Base-by-base conservation (phyloP, 53 echinoderm and acorn worm genomes). In the Hippasteria phrygiana region DNA sequence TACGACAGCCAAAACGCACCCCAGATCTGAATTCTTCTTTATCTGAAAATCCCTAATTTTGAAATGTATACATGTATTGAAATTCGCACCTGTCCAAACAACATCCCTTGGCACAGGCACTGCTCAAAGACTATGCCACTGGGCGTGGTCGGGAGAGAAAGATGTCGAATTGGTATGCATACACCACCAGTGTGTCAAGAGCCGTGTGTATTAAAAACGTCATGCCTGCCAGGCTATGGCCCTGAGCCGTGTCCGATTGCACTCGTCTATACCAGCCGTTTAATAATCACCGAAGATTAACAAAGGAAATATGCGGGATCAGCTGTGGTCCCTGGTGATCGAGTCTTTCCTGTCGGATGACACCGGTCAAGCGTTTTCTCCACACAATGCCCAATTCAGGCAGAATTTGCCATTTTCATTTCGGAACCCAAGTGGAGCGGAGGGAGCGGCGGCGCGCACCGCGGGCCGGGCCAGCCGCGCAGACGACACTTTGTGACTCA, bases 401-500 rank as follows among this genome's bases (percentile, higher is more conserved):
- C 71, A 71, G 69, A 85, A 85, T 85, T 81, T 55, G 29, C 75
- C 43, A 12, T 69, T 85, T 70, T 66, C 35, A 36, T 85, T 71
- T 85, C 22, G 85, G 70, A 37, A 71, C 83, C 83, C 46, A 35
- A 0, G 66, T 18, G 37, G 55, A 59, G n/a, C 1, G 38, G 79
- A 36, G 27, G 28, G 72, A 17, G 40, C 20, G 72, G 42, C 22
- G 36, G 72, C 64, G 39, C 18, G 28, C 41, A 62, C 80, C 36
- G 63, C 40, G 40, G 37, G 81, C 33, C 41, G 45, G 20, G 34
- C 34, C 85, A 46, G 18, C 33, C 85, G 46, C 70, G 71, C 50
- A 70, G 71, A 85, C 85, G 51, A 85, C 85, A 85, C 85, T 85
- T 85, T 85, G 85, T 85, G 85, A 85, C 85, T 85, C 85, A 85